Conservation (phyloP, 1,140 invertebrate genomes). For the Solen grandis region DNA sequence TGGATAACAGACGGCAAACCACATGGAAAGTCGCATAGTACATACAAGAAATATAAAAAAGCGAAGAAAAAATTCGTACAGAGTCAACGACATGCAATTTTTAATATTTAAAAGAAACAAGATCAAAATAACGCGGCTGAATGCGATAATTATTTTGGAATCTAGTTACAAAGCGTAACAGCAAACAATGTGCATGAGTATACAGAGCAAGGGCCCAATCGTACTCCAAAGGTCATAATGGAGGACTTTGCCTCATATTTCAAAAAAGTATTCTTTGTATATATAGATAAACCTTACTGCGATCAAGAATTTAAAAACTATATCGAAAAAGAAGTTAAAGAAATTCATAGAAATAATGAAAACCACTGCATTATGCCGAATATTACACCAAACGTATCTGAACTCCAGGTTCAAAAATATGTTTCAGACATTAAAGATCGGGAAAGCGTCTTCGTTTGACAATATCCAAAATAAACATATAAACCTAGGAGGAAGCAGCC, state of each 20-base stretch:
- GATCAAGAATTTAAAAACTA: not conserved
- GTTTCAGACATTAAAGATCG: not conserved
- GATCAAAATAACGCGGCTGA: not conserved
- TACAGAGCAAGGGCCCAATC: not conserved
- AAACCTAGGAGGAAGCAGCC: not conserved
- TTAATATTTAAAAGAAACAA: not conserved
- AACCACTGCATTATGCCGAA: not conserved
- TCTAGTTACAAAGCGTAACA: not conserved
- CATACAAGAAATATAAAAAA: not conserved
- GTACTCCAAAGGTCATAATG: not conserved
- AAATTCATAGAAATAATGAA: too few relatives aligned
- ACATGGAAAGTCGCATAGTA: not conserved
- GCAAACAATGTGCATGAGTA: not conserved
- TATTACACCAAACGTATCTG: not conserved
- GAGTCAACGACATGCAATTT: not conserved
- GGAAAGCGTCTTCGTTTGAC: not conserved
- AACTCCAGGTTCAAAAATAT: not conserved
- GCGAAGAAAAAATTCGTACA: too few relatives aligned
- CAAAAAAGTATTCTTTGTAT: not conserved
- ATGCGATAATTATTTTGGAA: constrained; percentile 13
- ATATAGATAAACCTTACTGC: not conserved
- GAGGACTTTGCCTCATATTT: not conserved
- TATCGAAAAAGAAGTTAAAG: too few relatives aligned
- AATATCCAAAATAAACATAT: constrained; percentile 5
- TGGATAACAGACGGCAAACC: not conserved